A percentile compares a stretch with the other conserved stretches of the same genome.
phyloP scores from a whole-genome alignment of 2,888 invertebrate species.

The Apotomis capreana region DNA sequence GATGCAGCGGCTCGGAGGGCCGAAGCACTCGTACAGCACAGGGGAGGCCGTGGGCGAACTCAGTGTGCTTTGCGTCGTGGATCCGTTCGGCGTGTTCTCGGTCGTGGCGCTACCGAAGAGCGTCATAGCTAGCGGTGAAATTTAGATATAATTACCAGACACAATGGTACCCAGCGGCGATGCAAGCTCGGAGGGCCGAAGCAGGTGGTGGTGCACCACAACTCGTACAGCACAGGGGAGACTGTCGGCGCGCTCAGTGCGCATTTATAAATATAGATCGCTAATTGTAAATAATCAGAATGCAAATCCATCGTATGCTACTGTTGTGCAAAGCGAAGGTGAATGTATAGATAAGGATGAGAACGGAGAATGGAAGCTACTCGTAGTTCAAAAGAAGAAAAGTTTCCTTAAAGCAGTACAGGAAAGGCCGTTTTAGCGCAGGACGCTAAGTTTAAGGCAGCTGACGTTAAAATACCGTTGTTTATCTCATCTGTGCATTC shows the following conservation, averaged over 20 bases:
- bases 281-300: no score
- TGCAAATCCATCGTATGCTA: no score
- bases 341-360: no score
- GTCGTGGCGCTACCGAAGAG: constrained; percentile 89
- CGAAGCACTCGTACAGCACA: constrained; percentile 55
- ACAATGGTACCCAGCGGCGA: constrained; percentile 49
- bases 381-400: no score
- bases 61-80: constrained; percentile 89
- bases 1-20: constrained; percentile 39
- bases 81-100: constrained; percentile 93
- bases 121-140: constrained; percentile 89
- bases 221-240: no score
- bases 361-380: no score
- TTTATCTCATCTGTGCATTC: no score
- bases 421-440: no score
- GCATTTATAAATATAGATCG: constrained; percentile 22
- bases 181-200: constrained; percentile 22
- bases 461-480: no score
- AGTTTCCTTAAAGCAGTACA: no score
- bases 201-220: constrained; percentile 50
- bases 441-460: no score
- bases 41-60: constrained; percentile 79
- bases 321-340: no score
- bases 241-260: constrained; percentile 83
- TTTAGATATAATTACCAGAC: constrained; percentile 6